A percentile compares a stretch with the other conserved stretches of the same genome.
Evolutionary conservation across 2,888 invertebrate species (phyloP).

Genomic region (Gymnosoma rotundatum): DNA sequence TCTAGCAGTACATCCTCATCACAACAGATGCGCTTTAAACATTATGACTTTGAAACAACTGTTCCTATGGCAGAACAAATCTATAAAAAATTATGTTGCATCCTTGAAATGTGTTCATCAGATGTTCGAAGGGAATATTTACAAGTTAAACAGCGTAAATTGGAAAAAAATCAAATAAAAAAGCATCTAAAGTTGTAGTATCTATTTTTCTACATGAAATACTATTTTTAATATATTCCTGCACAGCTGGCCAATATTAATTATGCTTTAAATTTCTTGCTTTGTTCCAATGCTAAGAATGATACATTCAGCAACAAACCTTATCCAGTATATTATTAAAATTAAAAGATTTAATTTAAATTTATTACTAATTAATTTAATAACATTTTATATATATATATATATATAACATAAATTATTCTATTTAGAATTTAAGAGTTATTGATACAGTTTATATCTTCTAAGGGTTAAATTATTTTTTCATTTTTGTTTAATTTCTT

Average conservation of each 20-base stretch:
- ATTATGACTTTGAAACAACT: slow-evolving; percentile 94
- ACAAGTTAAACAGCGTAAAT: slow-evolving; percentile 85
- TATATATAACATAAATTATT: slow-evolving; percentile 16
- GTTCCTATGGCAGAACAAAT: slow-evolving; percentile 90
- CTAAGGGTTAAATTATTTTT: slow-evolving; percentile 25
- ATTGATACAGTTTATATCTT: slow-evolving; percentile 19
- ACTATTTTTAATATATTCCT: slow-evolving; percentile 56
- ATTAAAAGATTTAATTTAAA: too few species aligned
- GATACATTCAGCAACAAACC: slow-evolving; percentile 8
- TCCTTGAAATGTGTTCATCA: slow-evolving; percentile 91
- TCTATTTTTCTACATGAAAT: slow-evolving; percentile 73
- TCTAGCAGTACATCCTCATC: slow-evolving; percentile 67
- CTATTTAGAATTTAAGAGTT: slow-evolving; percentile 34
- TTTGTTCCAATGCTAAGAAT: slow-evolving; percentile 8
- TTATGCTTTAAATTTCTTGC: slow-evolving; percentile 34
- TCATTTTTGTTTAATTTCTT: slow-evolving; percentile 34
- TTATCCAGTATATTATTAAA: background rate
- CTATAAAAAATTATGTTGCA: slow-evolving; percentile 93
- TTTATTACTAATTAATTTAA: background rate
- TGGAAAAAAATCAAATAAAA: slow-evolving; percentile 77
- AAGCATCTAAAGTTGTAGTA: slow-evolving; percentile 79
- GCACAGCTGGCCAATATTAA: slow-evolving; percentile 50
- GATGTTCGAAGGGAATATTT: slow-evolving; percentile 91
- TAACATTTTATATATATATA: slow-evolving; percentile 40
- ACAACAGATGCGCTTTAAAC: slow-evolving; percentile 86